Evolutionary conservation across 2,888 invertebrate genomes (phyloP), one percentile per base, ranked within the genome.

Genomic region (Entomobrya proxima): DNA sequence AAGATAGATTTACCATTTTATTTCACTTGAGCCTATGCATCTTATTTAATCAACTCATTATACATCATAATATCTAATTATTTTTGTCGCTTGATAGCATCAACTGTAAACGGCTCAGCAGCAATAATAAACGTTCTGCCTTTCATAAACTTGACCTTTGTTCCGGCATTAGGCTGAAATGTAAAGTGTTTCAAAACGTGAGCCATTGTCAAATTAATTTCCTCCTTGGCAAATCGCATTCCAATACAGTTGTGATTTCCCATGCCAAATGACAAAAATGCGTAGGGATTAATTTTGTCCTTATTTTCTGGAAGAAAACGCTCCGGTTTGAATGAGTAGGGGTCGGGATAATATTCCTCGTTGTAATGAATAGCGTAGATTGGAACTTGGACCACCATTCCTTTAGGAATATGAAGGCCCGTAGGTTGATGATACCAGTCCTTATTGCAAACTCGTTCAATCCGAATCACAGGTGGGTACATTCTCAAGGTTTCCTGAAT

Each of bases 201-300:
- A 5, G 86, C 77, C 84, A 89, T 47, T 0, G 85, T 67, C 24
- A 88, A 21, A 58, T 64, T 47, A 18, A 88, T 44, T 24, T 82
- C 85, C 80, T 88, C 87, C 40, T 85, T 84, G 7, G 88, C 89
- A 78, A 89, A 88, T 18, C 88, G 40, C 84, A 85, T 86, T 32
- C 89, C 89, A 72, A 89, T 76, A 47, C 89, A 89, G 40, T 86
- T 87, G 21, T 88, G 89, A n/a, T 85, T 85, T 7, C 88, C 88
- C 30, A 52, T 44, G 2, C 88, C 88, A 82, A 89, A 89, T 7
- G 79, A 15, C 13, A 89, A 77, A 58, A 85, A 89, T 13, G 87
- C 77, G 50, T 88, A 88, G 13, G 77, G 86, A 74, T 87, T 87
- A 0, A 88, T 2, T 37, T 82, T 78, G 15, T 88, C 88, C 74